These are phyloP conservation scores for Alsophila aescularia DNA, from an alignment of 2,888 invertebrate genomes.

Conservation along the genomic window DNA sequence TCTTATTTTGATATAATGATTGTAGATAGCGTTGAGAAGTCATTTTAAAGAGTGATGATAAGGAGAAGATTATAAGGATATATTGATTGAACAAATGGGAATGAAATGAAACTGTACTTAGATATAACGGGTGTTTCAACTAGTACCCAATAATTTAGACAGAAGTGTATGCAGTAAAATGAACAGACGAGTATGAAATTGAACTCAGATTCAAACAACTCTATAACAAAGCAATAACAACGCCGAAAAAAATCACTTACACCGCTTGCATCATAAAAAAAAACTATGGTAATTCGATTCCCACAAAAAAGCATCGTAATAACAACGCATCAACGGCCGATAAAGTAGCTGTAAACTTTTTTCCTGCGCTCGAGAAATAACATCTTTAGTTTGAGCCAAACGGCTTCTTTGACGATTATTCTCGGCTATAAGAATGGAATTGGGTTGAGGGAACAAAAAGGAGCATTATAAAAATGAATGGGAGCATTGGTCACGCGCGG, in stretches of 20 bases:
- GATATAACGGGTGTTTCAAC: too few species aligned
- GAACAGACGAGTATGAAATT: not conserved
- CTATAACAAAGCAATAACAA: slow-evolving; percentile 9
- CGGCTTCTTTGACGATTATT: slow-evolving; percentile 74
- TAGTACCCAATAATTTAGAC: too few species aligned
- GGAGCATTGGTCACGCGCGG: slow-evolving; percentile 37
- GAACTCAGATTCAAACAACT: not conserved
- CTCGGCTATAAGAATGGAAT: slow-evolving; percentile 74
- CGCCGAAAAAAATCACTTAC: slow-evolving; percentile 20
- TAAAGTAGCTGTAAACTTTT: slow-evolving; percentile 44
- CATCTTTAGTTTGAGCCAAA: slow-evolving; percentile 62
- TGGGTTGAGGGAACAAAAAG: slow-evolving; percentile 68
- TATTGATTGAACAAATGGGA: not conserved
- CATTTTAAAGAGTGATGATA: not conserved
- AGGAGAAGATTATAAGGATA: too few species aligned
- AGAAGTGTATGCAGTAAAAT: not conserved
- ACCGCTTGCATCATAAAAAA: slow-evolving; percentile 35
- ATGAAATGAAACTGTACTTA: too few species aligned
- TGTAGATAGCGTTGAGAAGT: slow-evolving; percentile 3
- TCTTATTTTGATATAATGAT: slow-evolving; percentile 18
- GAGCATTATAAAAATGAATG: slow-evolving; percentile 46
- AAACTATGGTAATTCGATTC: slow-evolving; percentile 48
- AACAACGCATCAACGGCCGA: slow-evolving; percentile 37
- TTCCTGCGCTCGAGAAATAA: slow-evolving; percentile 47
- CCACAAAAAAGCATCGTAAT: slow-evolving; percentile 58